A percentile compares a stretch with the other conserved stretches of the same genome.
Conservation (phyloP, 2,113 vertebrate species). For the Eretmochelys imbricata region DNA sequence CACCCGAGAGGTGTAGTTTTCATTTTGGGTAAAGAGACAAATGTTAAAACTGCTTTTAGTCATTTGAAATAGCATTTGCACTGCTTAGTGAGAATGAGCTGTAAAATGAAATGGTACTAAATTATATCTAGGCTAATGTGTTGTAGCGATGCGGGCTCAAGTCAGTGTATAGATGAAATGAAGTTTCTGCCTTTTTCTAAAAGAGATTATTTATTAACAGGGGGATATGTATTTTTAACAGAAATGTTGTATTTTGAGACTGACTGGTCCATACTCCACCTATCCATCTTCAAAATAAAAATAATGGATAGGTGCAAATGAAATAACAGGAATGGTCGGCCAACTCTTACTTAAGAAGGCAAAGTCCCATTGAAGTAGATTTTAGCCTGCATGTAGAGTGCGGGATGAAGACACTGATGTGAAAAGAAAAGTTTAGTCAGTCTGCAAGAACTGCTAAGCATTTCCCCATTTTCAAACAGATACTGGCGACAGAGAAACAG, state of each 20-base stretch:
- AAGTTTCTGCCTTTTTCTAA: not conserved
- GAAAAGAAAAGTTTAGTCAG: conserved; percentile 4
- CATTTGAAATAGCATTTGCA: not conserved
- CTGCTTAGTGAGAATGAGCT: not conserved
- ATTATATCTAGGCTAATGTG: not conserved
- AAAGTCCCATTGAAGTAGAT: not conserved
- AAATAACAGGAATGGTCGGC: not conserved
- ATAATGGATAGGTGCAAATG: not conserved
- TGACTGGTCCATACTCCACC: not conserved
- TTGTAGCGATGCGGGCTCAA: not conserved
- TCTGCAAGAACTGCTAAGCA: not conserved
- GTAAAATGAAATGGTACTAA: not conserved
- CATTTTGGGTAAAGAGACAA: accelerated
- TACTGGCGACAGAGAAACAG: conserved; percentile 5
- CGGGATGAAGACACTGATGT: not conserved
- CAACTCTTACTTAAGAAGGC: not conserved
- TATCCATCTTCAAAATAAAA: conserved; percentile 24
- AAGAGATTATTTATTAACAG: not conserved
- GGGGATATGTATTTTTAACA: not conserved
- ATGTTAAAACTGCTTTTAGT: not conserved
- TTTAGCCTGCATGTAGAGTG: not conserved
- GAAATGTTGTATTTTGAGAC: accelerated
- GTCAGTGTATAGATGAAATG: accelerated
- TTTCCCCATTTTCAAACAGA: not conserved
- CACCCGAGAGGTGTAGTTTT: conserved; percentile 36